Conservation (phyloP, 1,140 invertebrate species). For the Solenopsis fugax region DNA sequence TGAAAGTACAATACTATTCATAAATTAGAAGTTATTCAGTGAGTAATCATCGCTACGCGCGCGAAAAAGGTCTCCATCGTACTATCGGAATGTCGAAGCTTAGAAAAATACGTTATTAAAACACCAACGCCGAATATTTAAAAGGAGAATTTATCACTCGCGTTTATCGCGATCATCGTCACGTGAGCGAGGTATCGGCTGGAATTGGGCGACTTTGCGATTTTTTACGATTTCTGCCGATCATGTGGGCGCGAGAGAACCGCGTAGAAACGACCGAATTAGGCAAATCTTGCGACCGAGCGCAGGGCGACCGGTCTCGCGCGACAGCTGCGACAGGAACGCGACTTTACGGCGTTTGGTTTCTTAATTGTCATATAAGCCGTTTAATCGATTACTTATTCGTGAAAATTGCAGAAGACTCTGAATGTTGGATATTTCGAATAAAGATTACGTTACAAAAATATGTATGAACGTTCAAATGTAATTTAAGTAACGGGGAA, state of each 20-base stretch:
- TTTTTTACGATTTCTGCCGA: constrained; percentile 50
- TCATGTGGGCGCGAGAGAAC: constrained; percentile 41
- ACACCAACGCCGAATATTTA: constrained; percentile 37
- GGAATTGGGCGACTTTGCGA: constrained; percentile 31
- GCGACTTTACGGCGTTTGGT: neutral
- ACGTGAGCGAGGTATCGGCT: neutral
- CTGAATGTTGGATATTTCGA: neutral
- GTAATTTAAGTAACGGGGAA: neutral
- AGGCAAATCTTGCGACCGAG: constrained; percentile 65
- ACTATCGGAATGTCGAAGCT: neutral
- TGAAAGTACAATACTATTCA: neutral
- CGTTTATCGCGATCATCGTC: constrained; percentile 46
- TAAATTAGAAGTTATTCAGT: neutral
- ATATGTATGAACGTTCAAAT: neutral
- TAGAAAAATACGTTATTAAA: constrained; percentile 48
- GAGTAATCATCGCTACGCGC: neutral
- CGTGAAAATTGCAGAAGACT: neutral
- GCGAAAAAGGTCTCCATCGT: neutral
- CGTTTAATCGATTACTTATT: neutral
- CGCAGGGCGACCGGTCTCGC: neutral
- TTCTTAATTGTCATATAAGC: neutral
- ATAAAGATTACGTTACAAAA: neutral
- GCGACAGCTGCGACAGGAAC: neutral
- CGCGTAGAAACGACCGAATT: constrained; percentile 74
- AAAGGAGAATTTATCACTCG: constrained; percentile 34